Evolutionary conservation across 2,888 invertebrate species (phyloP), one percentile per base, ranked within the genome.

Genomic region (Tridacna gigas): DNA sequence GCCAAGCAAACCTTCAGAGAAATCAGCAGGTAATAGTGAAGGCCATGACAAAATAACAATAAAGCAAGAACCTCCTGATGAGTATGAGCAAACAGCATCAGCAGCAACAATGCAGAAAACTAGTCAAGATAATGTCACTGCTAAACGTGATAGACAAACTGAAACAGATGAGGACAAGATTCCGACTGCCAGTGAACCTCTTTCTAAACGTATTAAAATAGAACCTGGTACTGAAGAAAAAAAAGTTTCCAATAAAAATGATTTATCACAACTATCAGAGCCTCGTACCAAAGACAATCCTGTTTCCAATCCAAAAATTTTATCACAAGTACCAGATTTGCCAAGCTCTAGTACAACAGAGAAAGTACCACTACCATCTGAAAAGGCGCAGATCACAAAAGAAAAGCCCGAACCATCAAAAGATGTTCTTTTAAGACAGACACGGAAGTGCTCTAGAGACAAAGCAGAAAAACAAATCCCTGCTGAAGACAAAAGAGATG

Each of bases 171-270:
- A 48, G 0, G 11, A 12, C 3, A 26, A 12, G 15, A 51, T 7
- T 12, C 25, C 2, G 7, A n/a, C n/a, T 13, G n/a, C 18, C n/a
- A 51, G 4, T 25, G 51, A 47, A 15, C 71, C 71, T 9, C 51
- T 37, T 22, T 71, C 51, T n/a, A 71, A 71, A 26, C 22, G 51
- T 12, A 25, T 71, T 15, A 71, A 71, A 26, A 25, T 22, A 22
- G 71, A 71, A 71, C 71, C 71, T 13, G 51, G 26, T 25, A 15
- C 56, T 51, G 51, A 26, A 22, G 71, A 67, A 45, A 9, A 18
- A 5, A 18, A 22, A 7, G 12, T 63, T 25, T 13, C 63, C 0
- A 13, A 20, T 22, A 63, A 4, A 63, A 37, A 37, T 4, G 37
- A 37, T 37, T 7, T 7, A 37, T 37, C 37, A 37, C 2, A 37